These are phyloP conservation scores for Vidua chalybeata DNA, from an alignment of 2,113 vertebrate genomes.

Conservation along the genomic window DNA sequence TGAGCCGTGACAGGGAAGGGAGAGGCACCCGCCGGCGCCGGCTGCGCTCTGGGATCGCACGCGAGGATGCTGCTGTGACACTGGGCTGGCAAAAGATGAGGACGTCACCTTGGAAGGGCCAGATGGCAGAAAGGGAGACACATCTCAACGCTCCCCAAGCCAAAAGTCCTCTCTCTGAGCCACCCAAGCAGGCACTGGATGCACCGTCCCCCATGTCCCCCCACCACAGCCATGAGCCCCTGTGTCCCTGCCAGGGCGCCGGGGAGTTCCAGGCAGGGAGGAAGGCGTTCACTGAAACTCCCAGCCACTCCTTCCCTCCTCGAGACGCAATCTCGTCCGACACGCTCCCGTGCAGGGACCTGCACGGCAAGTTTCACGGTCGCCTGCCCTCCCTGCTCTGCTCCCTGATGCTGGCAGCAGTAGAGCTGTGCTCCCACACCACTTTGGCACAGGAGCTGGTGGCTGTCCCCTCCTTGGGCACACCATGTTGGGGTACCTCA, in stretches of 20 bases:
- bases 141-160: background rate
- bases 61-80: background rate
- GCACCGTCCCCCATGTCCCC: background rate
- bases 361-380: conserved; percentile 32
- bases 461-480: background rate
- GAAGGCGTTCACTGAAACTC: conserved; percentile 52
- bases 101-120: background rate
- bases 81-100: background rate
- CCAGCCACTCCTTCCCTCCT: conserved; percentile 41
- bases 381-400: background rate
- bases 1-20: background rate
- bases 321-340: conserved; percentile 45
- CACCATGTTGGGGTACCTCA: background rate
- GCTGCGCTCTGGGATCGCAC: background rate
- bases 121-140: background rate
- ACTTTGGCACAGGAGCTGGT: background rate
- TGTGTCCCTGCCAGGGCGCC: fast-evolving
- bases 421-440: background rate
- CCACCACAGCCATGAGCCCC: background rate
- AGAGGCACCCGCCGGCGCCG: background rate
- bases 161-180: background rate
- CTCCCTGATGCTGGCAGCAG: background rate
- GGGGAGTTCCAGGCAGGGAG: background rate
- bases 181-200: background rate
- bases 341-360: conserved; percentile 32